phyloP scores from a whole-genome alignment of 2,113 vertebrate species.

The Gorsachius goisagi region DNA sequence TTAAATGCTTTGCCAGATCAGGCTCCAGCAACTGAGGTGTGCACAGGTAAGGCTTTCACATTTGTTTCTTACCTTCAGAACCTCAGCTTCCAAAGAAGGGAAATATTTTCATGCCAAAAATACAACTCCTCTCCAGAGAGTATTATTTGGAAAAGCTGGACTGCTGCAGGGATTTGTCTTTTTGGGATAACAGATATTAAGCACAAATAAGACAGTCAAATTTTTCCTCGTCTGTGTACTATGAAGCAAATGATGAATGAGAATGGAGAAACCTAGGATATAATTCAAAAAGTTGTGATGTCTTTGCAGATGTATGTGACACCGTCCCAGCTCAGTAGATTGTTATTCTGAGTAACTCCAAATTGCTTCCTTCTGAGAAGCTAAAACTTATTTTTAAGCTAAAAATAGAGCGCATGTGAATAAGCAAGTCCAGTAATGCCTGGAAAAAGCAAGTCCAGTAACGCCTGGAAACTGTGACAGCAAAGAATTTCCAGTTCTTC shows the following conservation, averaged over 20 bases:
- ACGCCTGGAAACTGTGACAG: conserved; percentile 10
- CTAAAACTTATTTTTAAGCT: conserved; percentile 29
- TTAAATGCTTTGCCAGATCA: neutral
- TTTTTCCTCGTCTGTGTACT: neutral
- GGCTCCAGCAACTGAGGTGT: neutral
- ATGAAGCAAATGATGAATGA: neutral
- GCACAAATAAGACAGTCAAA: neutral
- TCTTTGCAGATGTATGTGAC: neutral
- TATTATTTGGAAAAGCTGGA: neutral
- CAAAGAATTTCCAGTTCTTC: conserved; percentile 17
- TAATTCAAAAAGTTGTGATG: neutral
- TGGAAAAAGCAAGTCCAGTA: conserved; percentile 37
- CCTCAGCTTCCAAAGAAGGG: neutral
- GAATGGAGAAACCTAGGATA: neutral
- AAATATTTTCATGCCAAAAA: neutral
- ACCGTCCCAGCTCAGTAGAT: neutral
- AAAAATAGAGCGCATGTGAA: conserved; percentile 31
- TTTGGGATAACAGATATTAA: neutral
- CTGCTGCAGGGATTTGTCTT: neutral
- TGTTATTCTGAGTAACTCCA: neutral
- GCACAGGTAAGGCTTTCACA: neutral
- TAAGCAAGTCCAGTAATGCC: neutral
- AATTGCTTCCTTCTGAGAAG: conserved; percentile 23
- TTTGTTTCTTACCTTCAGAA: neutral
- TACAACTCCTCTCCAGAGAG: neutral